These are phyloP conservation scores for Venturia canescens DNA, from an alignment of 1,140 invertebrate genomes.

Conservation along the genomic window DNA sequence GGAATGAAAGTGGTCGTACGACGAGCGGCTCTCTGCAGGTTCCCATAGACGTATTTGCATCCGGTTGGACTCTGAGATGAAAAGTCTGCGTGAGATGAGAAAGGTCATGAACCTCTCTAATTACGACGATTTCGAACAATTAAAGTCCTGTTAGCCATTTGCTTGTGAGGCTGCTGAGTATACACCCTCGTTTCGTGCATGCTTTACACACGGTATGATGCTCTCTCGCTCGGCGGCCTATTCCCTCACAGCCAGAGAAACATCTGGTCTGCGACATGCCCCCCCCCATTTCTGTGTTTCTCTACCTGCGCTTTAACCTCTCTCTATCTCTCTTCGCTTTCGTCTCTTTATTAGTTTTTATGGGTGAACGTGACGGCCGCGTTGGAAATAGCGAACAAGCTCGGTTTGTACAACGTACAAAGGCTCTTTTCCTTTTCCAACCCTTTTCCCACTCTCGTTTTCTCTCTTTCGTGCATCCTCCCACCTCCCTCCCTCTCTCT, in stretches of 20 bases:
- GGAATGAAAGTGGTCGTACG: no score
- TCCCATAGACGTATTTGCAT: neutral
- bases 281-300: conserved; percentile 39
- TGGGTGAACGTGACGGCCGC: conserved; percentile 46
- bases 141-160: conserved; percentile 60
- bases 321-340: conserved; percentile 45
- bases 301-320: conserved; percentile 19
- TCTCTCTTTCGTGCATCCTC: neutral
- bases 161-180: conserved; percentile 8
- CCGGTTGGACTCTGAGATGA: neutral
- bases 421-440: neutral
- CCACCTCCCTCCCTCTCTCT: neutral
- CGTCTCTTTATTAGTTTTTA: conserved; percentile 55
- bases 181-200: neutral
- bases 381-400: conserved; percentile 26
- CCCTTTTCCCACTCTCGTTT: conserved; percentile 12
- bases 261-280: conserved; percentile 53
- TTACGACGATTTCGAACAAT: conserved; percentile 62
- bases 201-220: neutral
- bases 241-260: conserved; percentile 8
- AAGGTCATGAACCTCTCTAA: conserved; percentile 52
- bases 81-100: conserved; percentile 37
- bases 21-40: no score
- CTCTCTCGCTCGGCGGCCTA: neutral
- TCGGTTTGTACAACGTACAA: conserved; percentile 23